A percentile compares a stretch with the other conserved stretches of the same genome.
Evolutionary conservation across 2,797 vertebrate genomes (phyloP).

Genomic region (Telmatherina bonti): DNA sequence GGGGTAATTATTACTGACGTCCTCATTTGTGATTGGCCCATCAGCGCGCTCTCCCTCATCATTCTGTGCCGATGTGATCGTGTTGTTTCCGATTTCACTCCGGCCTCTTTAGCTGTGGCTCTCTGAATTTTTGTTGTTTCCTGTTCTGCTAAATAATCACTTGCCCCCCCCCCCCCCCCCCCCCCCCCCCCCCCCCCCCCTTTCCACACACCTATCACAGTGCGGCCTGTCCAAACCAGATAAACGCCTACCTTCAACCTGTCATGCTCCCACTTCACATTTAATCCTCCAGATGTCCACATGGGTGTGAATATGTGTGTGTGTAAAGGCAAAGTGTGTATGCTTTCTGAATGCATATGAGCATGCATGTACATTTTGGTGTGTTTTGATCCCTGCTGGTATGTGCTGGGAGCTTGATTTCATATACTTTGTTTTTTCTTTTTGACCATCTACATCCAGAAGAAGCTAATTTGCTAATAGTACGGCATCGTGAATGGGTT

Average conservation of each 20-base stretch:
- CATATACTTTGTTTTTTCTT: conserved; percentile 19
- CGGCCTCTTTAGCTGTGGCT: conserved; percentile 70
- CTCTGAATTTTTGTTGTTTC: conserved; percentile 64
- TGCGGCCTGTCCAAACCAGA: conserved; percentile 42
- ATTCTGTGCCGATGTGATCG: conserved; percentile 69
- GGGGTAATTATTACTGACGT: conserved; percentile 75
- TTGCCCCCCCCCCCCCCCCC: conserved; percentile 25
- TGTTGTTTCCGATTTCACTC: conserved; percentile 50
- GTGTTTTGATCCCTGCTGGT: conserved; percentile 35
- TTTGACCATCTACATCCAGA: conserved; percentile 26
- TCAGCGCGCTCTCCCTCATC: conserved; percentile 27
- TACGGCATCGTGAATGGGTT: not conserved
- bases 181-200: conserved; percentile 13
- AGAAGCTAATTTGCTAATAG: conserved; percentile 10
- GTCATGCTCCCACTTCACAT: conserved; percentile 41
- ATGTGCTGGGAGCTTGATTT: conserved; percentile 41
- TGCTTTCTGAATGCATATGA: conserved; percentile 19
- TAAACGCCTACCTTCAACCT: conserved; percentile 34
- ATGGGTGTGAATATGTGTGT: conserved; percentile 45
- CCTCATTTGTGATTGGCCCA: conserved; percentile 57
- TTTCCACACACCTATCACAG: conserved; percentile 42
- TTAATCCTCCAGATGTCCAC: conserved; percentile 49
- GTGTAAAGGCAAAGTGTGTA: conserved; percentile 3
- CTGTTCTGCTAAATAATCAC: conserved; percentile 57
- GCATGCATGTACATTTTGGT: conserved; percentile 17